Evolutionary conservation across 2,888 invertebrate genomes (phyloP), one percentile per base, ranked within the genome.

Genomic region (Pseudococcus jackbeardsleyi): DNA sequence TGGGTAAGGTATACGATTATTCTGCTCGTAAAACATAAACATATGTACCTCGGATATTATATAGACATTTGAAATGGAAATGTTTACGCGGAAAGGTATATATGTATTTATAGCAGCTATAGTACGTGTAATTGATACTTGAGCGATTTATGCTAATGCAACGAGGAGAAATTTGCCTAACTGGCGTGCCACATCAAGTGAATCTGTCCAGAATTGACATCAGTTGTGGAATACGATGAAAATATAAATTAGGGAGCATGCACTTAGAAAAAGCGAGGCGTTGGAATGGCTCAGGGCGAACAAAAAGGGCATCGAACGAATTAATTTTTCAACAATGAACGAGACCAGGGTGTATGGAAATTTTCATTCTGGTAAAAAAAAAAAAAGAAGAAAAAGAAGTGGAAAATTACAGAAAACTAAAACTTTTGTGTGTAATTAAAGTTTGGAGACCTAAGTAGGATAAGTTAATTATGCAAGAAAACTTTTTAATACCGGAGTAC

Each of bases 21-120:
- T 26, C 68, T 33, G 11, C 68, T 72, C 12, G 68, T 72, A 64
- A 64, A 64, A 64, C 64, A 50, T 50, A 50, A 50, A 50, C 50
- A 50, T 50, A 50, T 12, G 68, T 26, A 9, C 33, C 33, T 33
- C 22, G 68, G 22, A 72, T 72, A 72, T 72, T 72, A 72, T 33
- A 26, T 72, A 72, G 68, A n/a, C 68, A 72, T 72, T 33, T 72
- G 68, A 72, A 72, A 72, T 72, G 68, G 68, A 72, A 72, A 72
- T 72, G 33, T 26, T 72, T 72, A 26, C 64, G 68, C 1, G 68
- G 12, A 72, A 72, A 33, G 26, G 68, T 72, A 15, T 7, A 33
- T 19, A 59, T 19, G 9, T 33, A 33, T 33, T 33, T 59, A 19
- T 59, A 59, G 59, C 9, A 59, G 59, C 59, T 33, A 33, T 33